Evolutionary conservation across 2,888 invertebrate genomes (phyloP), one percentile per base, ranked within the genome.

Genomic region (Lasioglossum marginatum): DNA sequence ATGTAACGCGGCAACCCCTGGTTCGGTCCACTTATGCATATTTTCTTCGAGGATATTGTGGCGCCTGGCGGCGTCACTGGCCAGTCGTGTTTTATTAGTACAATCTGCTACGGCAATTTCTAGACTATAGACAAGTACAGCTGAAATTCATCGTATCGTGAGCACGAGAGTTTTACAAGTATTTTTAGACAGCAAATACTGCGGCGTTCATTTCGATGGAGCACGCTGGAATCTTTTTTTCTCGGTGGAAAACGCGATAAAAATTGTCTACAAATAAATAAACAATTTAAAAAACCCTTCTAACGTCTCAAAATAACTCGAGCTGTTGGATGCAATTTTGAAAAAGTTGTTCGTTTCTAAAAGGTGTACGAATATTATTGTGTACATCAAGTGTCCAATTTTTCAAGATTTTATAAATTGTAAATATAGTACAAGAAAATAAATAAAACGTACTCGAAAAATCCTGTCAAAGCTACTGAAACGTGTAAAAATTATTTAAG

Each of bases 21-120:
- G 31, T n/a, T 12, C 57, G 4, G 31, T n/a, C 34, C 34, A 34
- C 34, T 52, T 52, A 43, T 5, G 45, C 45, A 43, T 71, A 71
- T 45, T 71, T 43, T 27, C 71, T 27, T 71, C n/a, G 43, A 40
- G 71, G 27, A 71, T 43, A 16, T 43, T 10, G 27, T 27, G 71
- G 71, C 43, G 71, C 71, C 71, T 43, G 27, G n/a, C 43, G 71
- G 37, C 40, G 71, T 43, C 40, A 43, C 70, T 6, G 40, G 27
- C 43, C 40, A 43, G 23, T 37, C 16, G 71, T 43, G 27, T 43
- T 43, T 37, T 43, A 71, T 71, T n/a, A 43, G 71, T 31, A 43
- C 45, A 45, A 23, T 71, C n/a, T n/a, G 27, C 16, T 43, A 27
- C n/a, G 16, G 43, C 27, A 43, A 71, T 40, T 71, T 71, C 43